Evolutionary conservation across 2,888 invertebrate genomes (phyloP).

Genomic region (Dynastes grantii): DNA sequence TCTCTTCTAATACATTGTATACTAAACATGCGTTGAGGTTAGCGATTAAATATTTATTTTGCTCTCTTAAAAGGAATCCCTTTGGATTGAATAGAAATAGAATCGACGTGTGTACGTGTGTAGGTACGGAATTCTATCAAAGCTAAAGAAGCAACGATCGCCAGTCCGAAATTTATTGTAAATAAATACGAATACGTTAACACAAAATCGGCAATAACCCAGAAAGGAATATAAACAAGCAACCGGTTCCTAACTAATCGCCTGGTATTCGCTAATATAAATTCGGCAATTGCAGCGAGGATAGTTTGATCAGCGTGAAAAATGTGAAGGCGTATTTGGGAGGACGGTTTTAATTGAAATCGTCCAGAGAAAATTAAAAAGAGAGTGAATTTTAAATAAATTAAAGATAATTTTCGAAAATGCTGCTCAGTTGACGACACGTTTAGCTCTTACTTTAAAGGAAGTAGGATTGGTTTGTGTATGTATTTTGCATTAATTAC

Average conservation of each 20-base stretch:
- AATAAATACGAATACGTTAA: conserved; percentile 33
- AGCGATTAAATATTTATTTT: conserved; percentile 30
- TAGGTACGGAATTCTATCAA: conserved; percentile 23
- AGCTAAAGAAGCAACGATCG: background rate
- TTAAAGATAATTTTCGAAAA: too few relatives aligned
- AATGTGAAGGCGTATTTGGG: background rate
- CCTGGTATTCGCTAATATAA: conserved; percentile 29
- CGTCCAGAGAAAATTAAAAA: background rate
- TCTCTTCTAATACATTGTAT: conserved; percentile 12
- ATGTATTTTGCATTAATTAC: too few relatives aligned
- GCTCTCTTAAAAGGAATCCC: conserved; percentile 15
- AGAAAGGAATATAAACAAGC: conserved; percentile 17
- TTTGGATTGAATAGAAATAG: conserved; percentile 23
- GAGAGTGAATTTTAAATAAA: too few relatives aligned
- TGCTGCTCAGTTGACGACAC: too few relatives aligned
- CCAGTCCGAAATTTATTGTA: conserved; percentile 26
- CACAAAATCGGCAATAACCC: conserved; percentile 31
- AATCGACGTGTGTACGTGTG: background rate
- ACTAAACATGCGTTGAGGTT: conserved; percentile 22
- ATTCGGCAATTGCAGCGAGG: conserved; percentile 19
- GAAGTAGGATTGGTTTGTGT: too few relatives aligned
- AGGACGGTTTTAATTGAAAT: background rate
- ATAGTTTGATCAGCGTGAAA: conserved; percentile 28
- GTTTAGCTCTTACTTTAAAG: too few relatives aligned
- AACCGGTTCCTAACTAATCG: conserved; percentile 19